Conservation (phyloP, 2,113 vertebrate genomes). For the Mustelus asterias region DNA sequence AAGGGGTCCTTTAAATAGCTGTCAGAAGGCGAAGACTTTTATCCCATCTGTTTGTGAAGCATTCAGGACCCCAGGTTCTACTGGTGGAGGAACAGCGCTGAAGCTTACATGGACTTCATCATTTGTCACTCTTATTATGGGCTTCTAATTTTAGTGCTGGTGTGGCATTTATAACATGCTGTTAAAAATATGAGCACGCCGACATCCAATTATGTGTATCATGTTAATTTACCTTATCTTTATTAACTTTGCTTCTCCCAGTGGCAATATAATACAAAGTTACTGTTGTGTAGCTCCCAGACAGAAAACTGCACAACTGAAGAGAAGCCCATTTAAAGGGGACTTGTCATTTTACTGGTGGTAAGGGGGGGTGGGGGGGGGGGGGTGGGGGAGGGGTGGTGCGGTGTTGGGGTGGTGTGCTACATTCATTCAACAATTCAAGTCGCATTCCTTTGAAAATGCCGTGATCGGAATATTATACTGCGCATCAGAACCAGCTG, state of each 20-base stretch:
- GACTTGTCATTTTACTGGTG: background rate
- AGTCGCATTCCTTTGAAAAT: background rate
- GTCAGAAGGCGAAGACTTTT: background rate
- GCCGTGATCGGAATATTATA: too few species aligned
- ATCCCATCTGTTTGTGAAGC: slow-evolving; percentile 20
- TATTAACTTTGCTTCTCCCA: slow-evolving; percentile 23
- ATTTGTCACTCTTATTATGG: background rate
- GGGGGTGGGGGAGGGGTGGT: too few species aligned
- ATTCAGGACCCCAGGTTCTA: background rate
- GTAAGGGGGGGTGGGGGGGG: too few species aligned
- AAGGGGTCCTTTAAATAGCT: slow-evolving; percentile 27
- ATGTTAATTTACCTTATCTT: slow-evolving; percentile 26
- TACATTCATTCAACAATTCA: background rate
- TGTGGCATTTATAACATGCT: background rate
- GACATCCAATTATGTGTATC: slow-evolving; percentile 19
- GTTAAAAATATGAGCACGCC: background rate
- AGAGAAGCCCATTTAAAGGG: background rate
- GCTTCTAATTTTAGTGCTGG: slow-evolving; percentile 19
- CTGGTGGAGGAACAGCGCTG: background rate
- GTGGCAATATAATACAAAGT: background rate
- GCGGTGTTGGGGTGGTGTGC: background rate
- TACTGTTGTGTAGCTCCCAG: background rate
- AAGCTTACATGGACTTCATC: background rate
- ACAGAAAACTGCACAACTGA: background rate
- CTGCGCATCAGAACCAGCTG: background rate